Conservation (phyloP, 2,888 invertebrate species). For the Aradus depressus region DNA sequence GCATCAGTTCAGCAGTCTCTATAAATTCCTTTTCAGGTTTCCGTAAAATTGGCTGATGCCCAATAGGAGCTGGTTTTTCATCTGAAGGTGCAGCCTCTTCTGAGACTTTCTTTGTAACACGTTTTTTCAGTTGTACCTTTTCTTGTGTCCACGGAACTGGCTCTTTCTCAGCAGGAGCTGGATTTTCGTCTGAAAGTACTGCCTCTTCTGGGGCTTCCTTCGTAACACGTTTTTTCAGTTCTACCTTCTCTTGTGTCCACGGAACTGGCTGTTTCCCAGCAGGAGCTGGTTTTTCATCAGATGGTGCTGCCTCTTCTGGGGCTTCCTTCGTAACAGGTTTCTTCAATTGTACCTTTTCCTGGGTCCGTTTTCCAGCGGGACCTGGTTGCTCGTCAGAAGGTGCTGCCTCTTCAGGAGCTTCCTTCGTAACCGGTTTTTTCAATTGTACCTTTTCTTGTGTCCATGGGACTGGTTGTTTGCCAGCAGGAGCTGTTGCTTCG, state of each 20-base stretch:
- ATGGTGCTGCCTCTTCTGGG: slow-evolving; percentile 15
- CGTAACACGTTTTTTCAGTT: slow-evolving; percentile 12
- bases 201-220: too few species aligned
- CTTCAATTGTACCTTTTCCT: slow-evolving; percentile 30
- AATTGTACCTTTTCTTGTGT: slow-evolving; percentile 37
- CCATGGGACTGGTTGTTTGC: slow-evolving; percentile 33
- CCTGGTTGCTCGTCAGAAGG: too few species aligned
- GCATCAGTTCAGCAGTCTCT: slow-evolving; percentile 12
- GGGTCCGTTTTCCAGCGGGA: too few species aligned
- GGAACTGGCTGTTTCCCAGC: too few species aligned
- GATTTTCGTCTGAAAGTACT: too few species aligned
- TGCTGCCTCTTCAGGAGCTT: too few species aligned
- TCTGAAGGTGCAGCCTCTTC: slow-evolving; percentile 31
- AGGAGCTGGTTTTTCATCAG: too few species aligned
- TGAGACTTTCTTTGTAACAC: slow-evolving; percentile 26
- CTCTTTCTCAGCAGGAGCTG: neutral
- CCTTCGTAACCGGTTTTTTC: too few species aligned
- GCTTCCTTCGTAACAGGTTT: slow-evolving; percentile 30
- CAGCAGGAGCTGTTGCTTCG: slow-evolving; percentile 26
- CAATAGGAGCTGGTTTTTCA: slow-evolving; percentile 26
- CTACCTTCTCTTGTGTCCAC: slow-evolving; percentile 9
- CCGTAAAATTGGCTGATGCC: slow-evolving; percentile 33
- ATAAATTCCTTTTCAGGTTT: slow-evolving; percentile 29
- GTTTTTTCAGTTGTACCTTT: slow-evolving; percentile 35
- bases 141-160: slow-evolving; percentile 36